Percentiles rank a stretch among this genome's conserved stretches.
phyloP scores from a whole-genome alignment of 2,113 vertebrate species.

The Climacteris rufus region DNA sequence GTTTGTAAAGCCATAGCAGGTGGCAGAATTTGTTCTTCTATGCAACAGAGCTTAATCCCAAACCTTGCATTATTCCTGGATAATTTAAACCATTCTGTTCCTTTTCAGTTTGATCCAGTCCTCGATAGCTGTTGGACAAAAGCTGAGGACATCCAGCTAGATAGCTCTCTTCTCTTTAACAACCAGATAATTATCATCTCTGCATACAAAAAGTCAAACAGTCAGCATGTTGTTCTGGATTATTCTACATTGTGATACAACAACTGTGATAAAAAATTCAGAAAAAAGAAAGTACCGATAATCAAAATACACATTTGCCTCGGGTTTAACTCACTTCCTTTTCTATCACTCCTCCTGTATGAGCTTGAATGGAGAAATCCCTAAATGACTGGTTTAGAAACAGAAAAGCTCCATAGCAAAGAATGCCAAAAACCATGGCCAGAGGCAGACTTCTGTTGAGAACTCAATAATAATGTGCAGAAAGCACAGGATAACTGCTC shows the following conservation, averaged over 20 bases:
- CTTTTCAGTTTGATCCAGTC: constrained; percentile 26
- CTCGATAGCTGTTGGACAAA: constrained; percentile 29
- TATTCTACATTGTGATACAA: too few species aligned
- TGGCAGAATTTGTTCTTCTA: not conserved
- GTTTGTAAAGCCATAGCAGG: not conserved
- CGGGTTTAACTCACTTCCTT: not conserved
- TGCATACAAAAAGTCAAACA: not conserved
- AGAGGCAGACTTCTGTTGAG: not conserved
- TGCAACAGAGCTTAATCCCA: not conserved
- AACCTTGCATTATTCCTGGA: not conserved
- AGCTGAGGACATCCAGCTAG: constrained; percentile 31
- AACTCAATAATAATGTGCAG: not conserved
- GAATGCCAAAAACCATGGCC: not conserved
- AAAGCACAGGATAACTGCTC: not conserved
- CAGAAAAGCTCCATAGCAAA: not conserved
- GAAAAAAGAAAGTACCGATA: not conserved
- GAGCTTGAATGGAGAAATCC: not conserved
- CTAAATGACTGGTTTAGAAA: not conserved
- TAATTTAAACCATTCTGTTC: constrained; percentile 25
- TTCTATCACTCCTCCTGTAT: not conserved
- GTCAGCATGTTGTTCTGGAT: not conserved
- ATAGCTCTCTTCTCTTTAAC: constrained; percentile 5
- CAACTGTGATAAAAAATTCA: not conserved
- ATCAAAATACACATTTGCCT: not conserved
- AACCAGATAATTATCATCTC: not conserved